phyloP scores from a whole-genome alignment of 2,113 vertebrate genomes.

The Pollachius pollachius region DNA sequence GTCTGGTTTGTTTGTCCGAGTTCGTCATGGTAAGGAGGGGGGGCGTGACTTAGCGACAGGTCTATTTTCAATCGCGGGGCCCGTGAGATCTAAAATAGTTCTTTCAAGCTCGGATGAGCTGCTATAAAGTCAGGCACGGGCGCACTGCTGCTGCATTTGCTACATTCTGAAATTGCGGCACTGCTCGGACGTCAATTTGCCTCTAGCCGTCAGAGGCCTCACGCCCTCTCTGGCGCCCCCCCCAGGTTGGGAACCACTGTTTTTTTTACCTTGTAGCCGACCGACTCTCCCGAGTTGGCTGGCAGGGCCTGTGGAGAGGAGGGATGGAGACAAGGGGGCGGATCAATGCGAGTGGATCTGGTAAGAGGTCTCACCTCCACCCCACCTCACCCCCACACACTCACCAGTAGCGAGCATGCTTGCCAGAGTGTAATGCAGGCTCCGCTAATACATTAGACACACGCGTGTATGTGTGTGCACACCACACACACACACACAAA shows the following conservation, averaged over 20 bases:
- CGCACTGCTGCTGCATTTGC: too few species aligned
- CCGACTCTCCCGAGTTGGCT: constrained; percentile 67
- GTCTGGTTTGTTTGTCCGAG: too few species aligned
- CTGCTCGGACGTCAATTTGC: too few species aligned
- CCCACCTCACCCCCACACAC: constrained; percentile 40
- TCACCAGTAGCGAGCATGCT: constrained; percentile 22
- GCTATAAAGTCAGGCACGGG: too few species aligned
- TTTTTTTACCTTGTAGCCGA: constrained; percentile 63
- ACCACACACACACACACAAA: constrained; percentile 7
- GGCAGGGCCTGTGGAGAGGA: constrained; percentile 55
- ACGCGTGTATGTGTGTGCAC: background rate
- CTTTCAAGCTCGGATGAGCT: too few species aligned
- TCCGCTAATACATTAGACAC: background rate
- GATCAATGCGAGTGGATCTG: constrained; percentile 47
- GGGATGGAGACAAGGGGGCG: constrained; percentile 23
- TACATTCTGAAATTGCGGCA: too few species aligned
- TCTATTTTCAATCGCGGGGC: too few species aligned
- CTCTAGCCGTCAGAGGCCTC: too few species aligned
- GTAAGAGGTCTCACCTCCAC: constrained; percentile 22
- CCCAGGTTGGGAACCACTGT: background rate
- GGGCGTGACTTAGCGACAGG: too few species aligned
- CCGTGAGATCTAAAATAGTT: too few species aligned
- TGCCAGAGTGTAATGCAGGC: background rate
- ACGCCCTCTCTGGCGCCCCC: too few species aligned
- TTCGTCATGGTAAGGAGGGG: too few species aligned